These are phyloP conservation scores for Drosophila yakuba DNA, from an alignment of 1,140 invertebrate genomes.

Conservation along the genomic window DNA sequence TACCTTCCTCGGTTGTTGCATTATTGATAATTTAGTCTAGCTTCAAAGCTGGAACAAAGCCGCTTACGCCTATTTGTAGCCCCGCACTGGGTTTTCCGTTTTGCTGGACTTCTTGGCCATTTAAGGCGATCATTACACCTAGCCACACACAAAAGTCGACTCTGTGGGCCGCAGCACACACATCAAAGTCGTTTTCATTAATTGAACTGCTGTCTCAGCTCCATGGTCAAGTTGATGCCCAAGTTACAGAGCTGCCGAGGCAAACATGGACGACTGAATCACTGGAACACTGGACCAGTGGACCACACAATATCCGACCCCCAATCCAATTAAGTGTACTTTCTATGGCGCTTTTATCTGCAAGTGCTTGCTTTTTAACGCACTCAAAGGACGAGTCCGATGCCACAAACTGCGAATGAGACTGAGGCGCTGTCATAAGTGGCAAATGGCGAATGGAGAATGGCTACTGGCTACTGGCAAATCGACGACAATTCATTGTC, in stretches of 20 bases:
- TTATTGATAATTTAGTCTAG: slow-evolving; percentile 35
- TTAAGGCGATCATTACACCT: slow-evolving; percentile 60
- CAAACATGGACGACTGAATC: neutral
- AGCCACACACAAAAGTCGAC: slow-evolving; percentile 41
- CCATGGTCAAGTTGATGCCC: slow-evolving; percentile 9
- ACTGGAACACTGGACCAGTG: neutral
- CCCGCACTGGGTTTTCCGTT: neutral
- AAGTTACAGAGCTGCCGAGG: neutral
- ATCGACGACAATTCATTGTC: slow-evolving; percentile 12
- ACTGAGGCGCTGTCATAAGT: slow-evolving; percentile 49
- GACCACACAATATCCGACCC: slow-evolving; percentile 34
- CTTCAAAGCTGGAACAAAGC: slow-evolving; percentile 41
- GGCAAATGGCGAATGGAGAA: neutral
- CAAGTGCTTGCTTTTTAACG: slow-evolving; percentile 40
- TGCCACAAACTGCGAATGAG: neutral
- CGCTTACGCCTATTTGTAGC: slow-evolving; percentile 35
- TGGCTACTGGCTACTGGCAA: neutral
- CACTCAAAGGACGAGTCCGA: slow-evolving; percentile 13
- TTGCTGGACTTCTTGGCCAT: slow-evolving; percentile 9
- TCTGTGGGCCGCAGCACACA: slow-evolving; percentile 29
- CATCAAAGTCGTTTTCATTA: slow-evolving; percentile 63
- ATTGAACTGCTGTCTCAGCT: slow-evolving; percentile 42
- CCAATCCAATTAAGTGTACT: slow-evolving; percentile 59
- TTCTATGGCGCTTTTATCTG: slow-evolving; percentile 55
- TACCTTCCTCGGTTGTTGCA: slow-evolving; percentile 22